Evolutionary conservation across 2,888 invertebrate genomes (phyloP).

Genomic region (Conistra vaccinii): DNA sequence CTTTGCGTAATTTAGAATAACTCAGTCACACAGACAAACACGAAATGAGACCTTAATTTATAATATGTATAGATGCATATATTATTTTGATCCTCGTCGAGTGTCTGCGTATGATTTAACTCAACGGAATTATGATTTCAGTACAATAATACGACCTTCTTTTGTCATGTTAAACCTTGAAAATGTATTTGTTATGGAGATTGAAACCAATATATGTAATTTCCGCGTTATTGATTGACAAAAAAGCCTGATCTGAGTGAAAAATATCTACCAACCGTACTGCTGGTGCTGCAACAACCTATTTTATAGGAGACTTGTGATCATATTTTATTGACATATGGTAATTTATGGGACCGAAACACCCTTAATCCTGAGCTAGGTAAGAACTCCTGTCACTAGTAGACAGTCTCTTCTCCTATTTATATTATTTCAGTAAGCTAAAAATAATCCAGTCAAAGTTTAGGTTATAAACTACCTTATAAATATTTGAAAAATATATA

Average conservation of each 20-base stretch:
- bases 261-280: background rate
- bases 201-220: conserved; percentile 11
- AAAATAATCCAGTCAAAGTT: background rate
- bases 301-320: conserved; percentile 15
- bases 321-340: conserved; percentile 51
- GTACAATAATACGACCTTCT: conserved; percentile 19
- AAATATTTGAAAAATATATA: no score
- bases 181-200: conserved; percentile 15
- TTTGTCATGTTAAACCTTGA: conserved; percentile 23
- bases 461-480: background rate
- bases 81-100: background rate
- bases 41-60: no score
- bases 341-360: conserved; percentile 30
- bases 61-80: background rate
- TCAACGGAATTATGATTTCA: conserved; percentile 5
- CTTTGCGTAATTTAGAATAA: no score
- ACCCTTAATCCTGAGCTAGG: conserved; percentile 23
- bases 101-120: conserved; percentile 1
- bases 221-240: conserved; percentile 27
- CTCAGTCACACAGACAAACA: no score
- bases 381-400: conserved; percentile 13
- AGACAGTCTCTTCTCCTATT: background rate
- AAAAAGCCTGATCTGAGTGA: conserved; percentile 14
- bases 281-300: conserved; percentile 1
- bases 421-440: background rate